phyloP scores from a whole-genome alignment of 23 tunicate species.

The Oikopleura albicans region DNA sequence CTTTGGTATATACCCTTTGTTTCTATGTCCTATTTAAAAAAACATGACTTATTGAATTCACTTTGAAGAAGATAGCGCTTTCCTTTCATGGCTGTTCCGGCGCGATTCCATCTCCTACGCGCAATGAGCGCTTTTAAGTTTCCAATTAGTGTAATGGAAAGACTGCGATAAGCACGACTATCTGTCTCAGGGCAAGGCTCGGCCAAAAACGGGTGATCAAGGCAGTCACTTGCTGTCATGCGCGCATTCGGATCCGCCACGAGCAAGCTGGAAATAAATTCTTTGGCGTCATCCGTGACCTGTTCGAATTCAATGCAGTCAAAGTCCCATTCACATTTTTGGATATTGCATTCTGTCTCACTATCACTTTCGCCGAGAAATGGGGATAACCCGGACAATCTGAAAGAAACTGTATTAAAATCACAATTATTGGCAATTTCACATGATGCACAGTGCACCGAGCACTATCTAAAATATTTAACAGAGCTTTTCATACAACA shows the following conservation, averaged over 20 bases:
- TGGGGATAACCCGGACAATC: background rate
- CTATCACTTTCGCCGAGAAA: background rate
- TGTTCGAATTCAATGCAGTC: background rate
- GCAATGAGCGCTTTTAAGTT: constrained; percentile 1
- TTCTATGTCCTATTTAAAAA: too few species aligned
- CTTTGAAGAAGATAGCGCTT: too few species aligned
- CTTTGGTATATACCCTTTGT: too few species aligned
- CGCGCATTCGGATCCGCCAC: background rate
- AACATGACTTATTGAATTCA: too few species aligned
- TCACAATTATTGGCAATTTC: too few species aligned
- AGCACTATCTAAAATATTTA: too few species aligned
- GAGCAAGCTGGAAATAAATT: background rate
- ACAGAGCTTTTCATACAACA: too few species aligned
- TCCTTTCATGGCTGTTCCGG: background rate
- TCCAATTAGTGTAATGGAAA: background rate
- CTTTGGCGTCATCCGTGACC: background rate
- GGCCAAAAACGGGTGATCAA: background rate
- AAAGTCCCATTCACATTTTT: constrained; percentile 13
- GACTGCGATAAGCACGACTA: background rate
- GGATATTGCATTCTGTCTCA: constrained; percentile 15
- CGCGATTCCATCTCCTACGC: constrained; percentile 7
- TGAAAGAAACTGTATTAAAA: too few species aligned
- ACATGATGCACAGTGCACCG: too few species aligned
- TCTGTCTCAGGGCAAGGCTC: background rate
- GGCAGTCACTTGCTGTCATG: background rate